A percentile compares a stretch with the other conserved stretches of the same genome.
These are phyloP conservation scores for Macrobrachium rosenbergii DNA, from an alignment of 1,140 invertebrate species.

Conservation along the genomic window DNA sequence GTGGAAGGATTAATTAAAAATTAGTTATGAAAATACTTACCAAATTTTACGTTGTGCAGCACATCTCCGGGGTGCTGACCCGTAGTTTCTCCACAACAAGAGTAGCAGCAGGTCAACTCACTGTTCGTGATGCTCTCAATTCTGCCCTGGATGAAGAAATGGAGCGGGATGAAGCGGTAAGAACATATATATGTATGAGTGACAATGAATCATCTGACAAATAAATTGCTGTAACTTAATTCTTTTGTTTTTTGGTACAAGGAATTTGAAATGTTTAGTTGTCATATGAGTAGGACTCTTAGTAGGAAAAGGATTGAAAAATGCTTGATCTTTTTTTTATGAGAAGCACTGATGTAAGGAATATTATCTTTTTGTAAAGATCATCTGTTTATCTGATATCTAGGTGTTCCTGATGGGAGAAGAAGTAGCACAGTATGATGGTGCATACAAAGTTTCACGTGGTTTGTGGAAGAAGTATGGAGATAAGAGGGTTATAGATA, in stretches of 20 bases:
- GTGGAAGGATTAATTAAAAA: too few species aligned
- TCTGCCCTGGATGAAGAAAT: constrained; percentile 97
- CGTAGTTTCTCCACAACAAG: constrained; percentile 55
- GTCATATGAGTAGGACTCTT: neutral
- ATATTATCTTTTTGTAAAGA: too few species aligned
- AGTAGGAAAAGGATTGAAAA: neutral
- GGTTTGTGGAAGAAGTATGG: constrained; percentile 99
- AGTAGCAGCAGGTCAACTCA: constrained; percentile 76
- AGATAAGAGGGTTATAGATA: constrained; percentile 96
- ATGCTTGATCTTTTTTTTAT: neutral
- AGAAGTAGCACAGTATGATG: constrained; percentile 99
- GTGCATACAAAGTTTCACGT: constrained; percentile 95
- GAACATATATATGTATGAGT: neutral
- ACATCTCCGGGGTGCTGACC: constrained; percentile 26
- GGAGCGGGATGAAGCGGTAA: constrained; percentile 85
- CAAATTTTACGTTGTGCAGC: neutral
- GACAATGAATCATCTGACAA: too few species aligned
- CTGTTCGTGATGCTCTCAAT: constrained; percentile 97
- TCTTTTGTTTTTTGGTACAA: neutral
- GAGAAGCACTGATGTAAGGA: neutral
- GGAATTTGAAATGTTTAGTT: neutral
- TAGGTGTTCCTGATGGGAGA: constrained; percentile 94
- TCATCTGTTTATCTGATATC: neutral
- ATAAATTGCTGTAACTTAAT: neutral
- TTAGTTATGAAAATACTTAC: too few species aligned